Percentiles rank a stretch among this genome's conserved stretches.
Conservation (phyloP, 2,113 vertebrate species). For the Dolichallabes microphthalmus region DNA sequence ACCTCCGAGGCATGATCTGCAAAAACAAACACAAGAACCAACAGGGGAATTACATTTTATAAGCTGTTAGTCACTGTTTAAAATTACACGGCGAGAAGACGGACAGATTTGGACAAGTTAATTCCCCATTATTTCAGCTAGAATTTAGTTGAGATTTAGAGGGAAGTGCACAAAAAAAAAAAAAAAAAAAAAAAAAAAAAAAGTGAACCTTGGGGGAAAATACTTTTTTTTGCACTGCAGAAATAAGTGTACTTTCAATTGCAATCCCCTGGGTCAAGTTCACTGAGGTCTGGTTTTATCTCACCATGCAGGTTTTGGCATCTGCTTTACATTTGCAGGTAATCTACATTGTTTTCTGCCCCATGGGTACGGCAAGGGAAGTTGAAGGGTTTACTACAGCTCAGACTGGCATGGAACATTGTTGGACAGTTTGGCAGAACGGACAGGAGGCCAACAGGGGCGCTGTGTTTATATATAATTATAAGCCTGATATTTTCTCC, state of each 20-base stretch:
- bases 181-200: too few species aligned
- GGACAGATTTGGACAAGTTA: slow-evolving; percentile 18
- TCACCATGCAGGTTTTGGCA: slow-evolving; percentile 70
- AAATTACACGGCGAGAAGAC: slow-evolving; percentile 5
- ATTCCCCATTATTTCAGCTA: neutral
- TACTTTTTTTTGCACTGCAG: neutral
- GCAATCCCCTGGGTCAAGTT: slow-evolving; percentile 58
- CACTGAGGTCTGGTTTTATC: slow-evolving; percentile 71
- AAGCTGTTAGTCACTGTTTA: slow-evolving; percentile 10
- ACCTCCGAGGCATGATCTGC: slow-evolving; percentile 95
- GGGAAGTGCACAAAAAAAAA: neutral
- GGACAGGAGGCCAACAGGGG: slow-evolving; percentile 55
- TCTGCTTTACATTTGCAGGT: slow-evolving; percentile 69
- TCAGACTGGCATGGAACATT: slow-evolving; percentile 61
- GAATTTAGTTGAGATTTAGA: neutral
- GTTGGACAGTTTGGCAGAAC: slow-evolving; percentile 60
- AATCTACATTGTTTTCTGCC: slow-evolving; percentile 79
- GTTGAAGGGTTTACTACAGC: slow-evolving; percentile 54
- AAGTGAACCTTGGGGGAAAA: neutral
- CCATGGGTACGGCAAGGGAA: slow-evolving; percentile 60
- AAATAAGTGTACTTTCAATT: neutral
- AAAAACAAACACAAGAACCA: slow-evolving; percentile 28
- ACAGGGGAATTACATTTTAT: neutral
- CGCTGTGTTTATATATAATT: neutral
- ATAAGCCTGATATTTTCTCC: neutral